phyloP scores from a whole-genome alignment of 2,888 invertebrate species.

The Mylabris sibirica region DNA sequence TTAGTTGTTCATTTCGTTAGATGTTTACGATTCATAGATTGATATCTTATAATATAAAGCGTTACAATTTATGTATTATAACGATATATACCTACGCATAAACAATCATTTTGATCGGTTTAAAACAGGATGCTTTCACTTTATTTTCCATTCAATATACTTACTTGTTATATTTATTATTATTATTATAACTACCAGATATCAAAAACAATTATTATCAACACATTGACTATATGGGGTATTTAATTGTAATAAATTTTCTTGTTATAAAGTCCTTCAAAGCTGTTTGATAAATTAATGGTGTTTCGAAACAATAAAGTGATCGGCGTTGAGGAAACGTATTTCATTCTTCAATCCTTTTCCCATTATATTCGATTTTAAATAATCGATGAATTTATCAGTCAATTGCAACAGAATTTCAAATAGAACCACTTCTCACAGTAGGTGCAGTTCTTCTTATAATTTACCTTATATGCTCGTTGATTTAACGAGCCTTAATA shows the following conservation, averaged over 20 bases:
- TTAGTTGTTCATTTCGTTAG: conserved; percentile 4
- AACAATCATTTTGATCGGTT: conserved; percentile 10
- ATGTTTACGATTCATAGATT: conserved; percentile 4
- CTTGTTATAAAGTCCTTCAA: conserved; percentile 38
- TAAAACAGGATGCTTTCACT: conserved; percentile 17
- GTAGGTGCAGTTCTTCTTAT: no score
- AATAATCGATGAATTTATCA: conserved; percentile 21
- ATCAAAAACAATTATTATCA: conserved; percentile 41
- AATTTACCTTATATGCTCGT: not conserved
- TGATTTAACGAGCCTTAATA: not conserved
- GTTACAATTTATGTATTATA: not conserved
- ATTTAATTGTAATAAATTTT: conserved; percentile 41
- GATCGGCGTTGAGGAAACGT: conserved; percentile 49
- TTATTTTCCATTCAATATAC: conserved; percentile 21
- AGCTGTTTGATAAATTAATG: conserved; percentile 49
- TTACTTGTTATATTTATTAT: conserved; percentile 34
- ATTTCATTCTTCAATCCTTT: conserved; percentile 31
- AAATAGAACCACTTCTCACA: no score
- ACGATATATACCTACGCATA: not conserved
- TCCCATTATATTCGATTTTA: not conserved
- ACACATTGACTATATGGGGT: conserved; percentile 31
- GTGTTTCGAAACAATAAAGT: conserved; percentile 49
- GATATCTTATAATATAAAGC: conserved; percentile 9
- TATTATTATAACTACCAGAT: conserved; percentile 14
- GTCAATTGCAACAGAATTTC: conserved; percentile 9